phyloP scores from a whole-genome alignment of 2,113 vertebrate genomes.

The Copsychus sechellarum region DNA sequence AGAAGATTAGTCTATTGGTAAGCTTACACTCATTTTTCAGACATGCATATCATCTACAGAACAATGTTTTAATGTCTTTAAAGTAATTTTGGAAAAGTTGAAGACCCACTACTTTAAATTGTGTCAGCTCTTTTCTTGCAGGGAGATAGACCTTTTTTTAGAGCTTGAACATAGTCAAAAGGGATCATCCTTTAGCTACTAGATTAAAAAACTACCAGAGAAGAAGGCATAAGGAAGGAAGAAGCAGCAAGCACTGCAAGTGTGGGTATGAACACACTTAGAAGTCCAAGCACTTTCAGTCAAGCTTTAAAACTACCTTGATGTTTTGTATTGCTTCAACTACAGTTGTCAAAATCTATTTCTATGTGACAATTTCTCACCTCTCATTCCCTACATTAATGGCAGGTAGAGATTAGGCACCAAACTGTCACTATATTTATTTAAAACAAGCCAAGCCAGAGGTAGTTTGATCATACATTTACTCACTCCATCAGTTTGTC shows the following conservation, averaged over 20 bases:
- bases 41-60: background rate
- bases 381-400: background rate
- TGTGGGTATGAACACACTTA: rapidly evolving
- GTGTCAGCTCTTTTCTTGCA: background rate
- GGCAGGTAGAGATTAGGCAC: background rate
- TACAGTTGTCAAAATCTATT: background rate
- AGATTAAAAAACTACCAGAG: background rate
- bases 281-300: background rate
- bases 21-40: background rate
- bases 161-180: background rate
- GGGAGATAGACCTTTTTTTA: background rate
- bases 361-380: background rate
- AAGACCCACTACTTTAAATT: background rate
- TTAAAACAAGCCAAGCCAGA: background rate
- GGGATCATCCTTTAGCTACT: background rate
- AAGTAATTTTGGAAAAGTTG: background rate
- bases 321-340: background rate
- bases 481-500: background rate
- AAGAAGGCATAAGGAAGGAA: background rate
- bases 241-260: background rate
- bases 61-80: background rate
- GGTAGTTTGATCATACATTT: background rate
- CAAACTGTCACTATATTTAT: background rate
- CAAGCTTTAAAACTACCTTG: background rate
- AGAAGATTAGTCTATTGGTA: background rate